These are phyloP conservation scores for Zaprionus tsacasi DNA, from an alignment of 1,140 invertebrate species.

Conservation along the genomic window DNA sequence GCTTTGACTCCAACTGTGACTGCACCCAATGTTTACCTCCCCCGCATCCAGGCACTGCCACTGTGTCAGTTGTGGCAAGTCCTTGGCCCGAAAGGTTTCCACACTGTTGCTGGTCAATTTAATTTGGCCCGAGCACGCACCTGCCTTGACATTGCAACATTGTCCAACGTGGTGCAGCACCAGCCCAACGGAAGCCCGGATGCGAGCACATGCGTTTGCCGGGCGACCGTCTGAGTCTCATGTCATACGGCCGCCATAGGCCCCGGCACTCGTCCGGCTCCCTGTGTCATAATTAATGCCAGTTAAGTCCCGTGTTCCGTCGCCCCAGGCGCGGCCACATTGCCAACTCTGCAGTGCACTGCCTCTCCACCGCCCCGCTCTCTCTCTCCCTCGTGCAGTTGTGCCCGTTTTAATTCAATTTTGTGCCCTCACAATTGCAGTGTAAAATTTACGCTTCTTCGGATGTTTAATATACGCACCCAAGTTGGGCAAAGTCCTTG, in stretches of 20 bases:
- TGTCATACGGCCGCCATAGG: slow-evolving; percentile 18
- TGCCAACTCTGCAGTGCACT: slow-evolving; percentile 48
- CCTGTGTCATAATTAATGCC: slow-evolving; percentile 77
- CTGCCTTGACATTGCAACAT: slow-evolving; percentile 60
- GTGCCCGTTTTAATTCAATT: slow-evolving; percentile 73
- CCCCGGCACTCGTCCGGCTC: slow-evolving; percentile 17
- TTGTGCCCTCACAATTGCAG: slow-evolving; percentile 55
- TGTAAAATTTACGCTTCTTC: slow-evolving; percentile 54
- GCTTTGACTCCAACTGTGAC: slow-evolving; percentile 6
- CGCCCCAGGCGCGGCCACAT: slow-evolving; percentile 65
- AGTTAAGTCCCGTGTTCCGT: slow-evolving; percentile 73
- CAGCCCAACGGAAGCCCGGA: slow-evolving; percentile 15
- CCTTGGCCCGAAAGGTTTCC: slow-evolving; percentile 36
- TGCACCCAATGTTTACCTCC: slow-evolving; percentile 15
- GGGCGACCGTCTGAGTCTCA: slow-evolving; percentile 43
- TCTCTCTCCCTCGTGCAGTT: not conserved
- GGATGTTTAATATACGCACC: slow-evolving; percentile 47
- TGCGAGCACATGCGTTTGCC: slow-evolving; percentile 45
- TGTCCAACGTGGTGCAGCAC: not conserved
- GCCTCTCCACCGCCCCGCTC: slow-evolving; percentile 1
- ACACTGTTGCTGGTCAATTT: slow-evolving; percentile 67
- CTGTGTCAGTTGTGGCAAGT: slow-evolving; percentile 78
- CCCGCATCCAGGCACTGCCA: slow-evolving; percentile 21
- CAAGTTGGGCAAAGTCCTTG: slow-evolving; percentile 21
- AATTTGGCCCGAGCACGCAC: slow-evolving; percentile 60